These are phyloP conservation scores for Daktulosphaira vitifoliae DNA, from an alignment of 1,140 invertebrate genomes.

Conservation along the genomic window DNA sequence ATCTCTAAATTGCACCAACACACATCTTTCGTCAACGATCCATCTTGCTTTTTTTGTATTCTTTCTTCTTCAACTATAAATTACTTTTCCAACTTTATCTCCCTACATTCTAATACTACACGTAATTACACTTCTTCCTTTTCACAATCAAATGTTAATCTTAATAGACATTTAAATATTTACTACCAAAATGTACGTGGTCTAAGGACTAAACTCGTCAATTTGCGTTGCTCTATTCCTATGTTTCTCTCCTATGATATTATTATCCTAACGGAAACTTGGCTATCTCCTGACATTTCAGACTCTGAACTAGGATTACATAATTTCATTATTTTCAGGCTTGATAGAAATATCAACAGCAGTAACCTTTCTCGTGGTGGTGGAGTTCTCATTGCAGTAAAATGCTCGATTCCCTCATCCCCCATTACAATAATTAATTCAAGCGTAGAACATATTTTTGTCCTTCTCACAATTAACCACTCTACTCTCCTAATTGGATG, in stretches of 20 bases:
- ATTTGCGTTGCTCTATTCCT: background rate
- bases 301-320: slow-evolving; percentile 14
- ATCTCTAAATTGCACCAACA: background rate
- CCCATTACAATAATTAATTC: too few species aligned
- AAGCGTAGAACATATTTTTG: too few species aligned
- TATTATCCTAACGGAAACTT: slow-evolving; percentile 13
- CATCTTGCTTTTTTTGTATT: too few species aligned
- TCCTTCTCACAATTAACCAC: background rate
- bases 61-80: background rate
- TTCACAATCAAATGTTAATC: background rate
- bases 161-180: too few species aligned
- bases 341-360: slow-evolving; percentile 3
- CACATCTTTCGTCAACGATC: background rate
- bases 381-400: too few species aligned
- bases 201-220: background rate
- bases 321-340: background rate
- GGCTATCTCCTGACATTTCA: background rate
- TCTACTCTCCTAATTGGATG: background rate
- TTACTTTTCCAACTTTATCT: background rate
- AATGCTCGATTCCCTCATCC: too few species aligned
- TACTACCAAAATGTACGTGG: slow-evolving; percentile 1
- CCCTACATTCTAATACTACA: background rate
- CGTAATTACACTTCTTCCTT: background rate
- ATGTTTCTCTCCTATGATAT: background rate
- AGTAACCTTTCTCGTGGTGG: too few species aligned